These are phyloP conservation scores for Rhingia campestris DNA, from an alignment of 2,888 invertebrate species.

Conservation along the genomic window DNA sequence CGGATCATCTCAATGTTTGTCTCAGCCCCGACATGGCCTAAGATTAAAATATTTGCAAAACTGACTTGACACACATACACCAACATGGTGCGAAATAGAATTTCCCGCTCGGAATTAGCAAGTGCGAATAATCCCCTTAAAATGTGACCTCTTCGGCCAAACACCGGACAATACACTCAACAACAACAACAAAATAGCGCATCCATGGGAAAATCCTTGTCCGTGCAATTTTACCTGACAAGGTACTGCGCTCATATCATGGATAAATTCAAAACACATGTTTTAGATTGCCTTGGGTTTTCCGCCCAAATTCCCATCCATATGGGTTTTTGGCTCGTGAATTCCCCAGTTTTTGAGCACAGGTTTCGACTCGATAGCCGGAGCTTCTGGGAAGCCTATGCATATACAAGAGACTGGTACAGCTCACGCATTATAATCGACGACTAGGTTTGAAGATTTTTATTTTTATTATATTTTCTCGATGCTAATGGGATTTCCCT, in stretches of 20 bases:
- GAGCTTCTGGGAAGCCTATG: constrained; percentile 52
- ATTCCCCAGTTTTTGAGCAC: constrained; percentile 65
- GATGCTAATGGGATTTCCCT: constrained; percentile 60
- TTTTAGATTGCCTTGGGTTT: constrained; percentile 71
- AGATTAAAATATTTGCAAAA: neutral
- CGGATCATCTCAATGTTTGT: constrained; percentile 66
- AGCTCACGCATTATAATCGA: constrained; percentile 51
- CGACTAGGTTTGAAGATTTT: constrained; percentile 18
- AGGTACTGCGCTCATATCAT: constrained; percentile 19
- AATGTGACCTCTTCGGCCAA: constrained; percentile 59
- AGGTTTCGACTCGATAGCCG: constrained; percentile 51
- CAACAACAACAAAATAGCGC: constrained; percentile 40
- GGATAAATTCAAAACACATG: constrained; percentile 70
- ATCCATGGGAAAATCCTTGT: constrained; percentile 49
- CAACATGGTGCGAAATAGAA: neutral
- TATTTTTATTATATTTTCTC: constrained; percentile 31
- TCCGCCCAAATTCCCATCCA: constrained; percentile 60
- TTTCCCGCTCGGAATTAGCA: constrained; percentile 23
- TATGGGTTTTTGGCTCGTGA: constrained; percentile 55
- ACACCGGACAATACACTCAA: constrained; percentile 26
- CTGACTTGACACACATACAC: constrained; percentile 8
- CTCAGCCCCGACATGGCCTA: constrained; percentile 4
- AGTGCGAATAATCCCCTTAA: constrained; percentile 72
- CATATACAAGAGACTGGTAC: neutral
- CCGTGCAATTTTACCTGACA: constrained; percentile 43